A percentile compares a stretch with the other conserved stretches of the same genome.
These are phyloP conservation scores for Phrynosoma platyrhinos DNA, from an alignment of 2,113 vertebrate genomes.

Conservation along the genomic window DNA sequence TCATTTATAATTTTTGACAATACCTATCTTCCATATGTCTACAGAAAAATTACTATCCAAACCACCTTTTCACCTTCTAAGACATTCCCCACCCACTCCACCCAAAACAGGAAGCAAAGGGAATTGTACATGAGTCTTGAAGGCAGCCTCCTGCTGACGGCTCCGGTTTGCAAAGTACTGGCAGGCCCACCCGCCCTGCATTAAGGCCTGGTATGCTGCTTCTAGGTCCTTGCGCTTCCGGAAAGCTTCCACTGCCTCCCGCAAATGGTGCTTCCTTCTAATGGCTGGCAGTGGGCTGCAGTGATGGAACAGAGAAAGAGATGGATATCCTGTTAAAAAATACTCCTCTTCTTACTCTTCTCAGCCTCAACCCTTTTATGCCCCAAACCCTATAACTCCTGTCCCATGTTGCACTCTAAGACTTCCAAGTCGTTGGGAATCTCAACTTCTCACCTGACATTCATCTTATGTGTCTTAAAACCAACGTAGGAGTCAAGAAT, in stretches of 20 bases:
- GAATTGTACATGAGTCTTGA: conserved; percentile 83
- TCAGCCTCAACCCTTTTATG: too few species aligned
- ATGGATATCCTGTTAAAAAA: neutral
- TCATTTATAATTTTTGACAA: neutral
- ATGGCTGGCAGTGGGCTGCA: conserved; percentile 85
- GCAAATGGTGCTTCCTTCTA: conserved; percentile 89
- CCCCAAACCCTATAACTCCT: neutral
- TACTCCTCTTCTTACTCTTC: neutral
- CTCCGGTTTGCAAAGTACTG: conserved; percentile 85
- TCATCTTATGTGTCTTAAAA: conserved; percentile 81
- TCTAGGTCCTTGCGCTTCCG: conserved; percentile 87
- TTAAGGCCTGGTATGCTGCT: conserved; percentile 85
- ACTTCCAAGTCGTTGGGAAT: neutral
- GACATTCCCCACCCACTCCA: neutral
- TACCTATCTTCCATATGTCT: too few species aligned
- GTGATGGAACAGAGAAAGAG: conserved; percentile 9
- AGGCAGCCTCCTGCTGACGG: conserved; percentile 84
- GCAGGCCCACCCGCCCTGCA: conserved; percentile 85
- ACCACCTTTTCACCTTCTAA: neutral
- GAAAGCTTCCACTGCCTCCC: conserved; percentile 88
- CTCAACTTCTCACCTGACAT: conserved; percentile 70
- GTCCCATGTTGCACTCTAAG: neutral
- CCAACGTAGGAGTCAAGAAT: conserved; percentile 79
- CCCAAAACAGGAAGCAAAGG: conserved; percentile 39
- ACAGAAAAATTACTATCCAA: neutral